A percentile compares a stretch with the other conserved stretches of the same genome.
phyloP scores from a whole-genome alignment of 2,888 invertebrate genomes.

The Rhamphomyia laevipes region DNA sequence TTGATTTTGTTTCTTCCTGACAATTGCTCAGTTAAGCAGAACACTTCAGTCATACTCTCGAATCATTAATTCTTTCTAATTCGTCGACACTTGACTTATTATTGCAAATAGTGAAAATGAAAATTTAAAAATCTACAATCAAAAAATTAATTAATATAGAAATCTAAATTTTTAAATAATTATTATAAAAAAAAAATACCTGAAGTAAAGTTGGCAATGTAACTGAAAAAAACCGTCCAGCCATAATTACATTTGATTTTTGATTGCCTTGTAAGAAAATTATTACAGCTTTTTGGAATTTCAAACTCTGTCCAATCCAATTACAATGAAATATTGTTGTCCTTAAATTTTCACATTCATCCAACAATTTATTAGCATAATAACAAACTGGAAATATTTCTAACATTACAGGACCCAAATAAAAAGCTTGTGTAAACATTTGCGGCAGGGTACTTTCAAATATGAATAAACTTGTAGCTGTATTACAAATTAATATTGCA shows the following conservation, averaged over 20 bases:
- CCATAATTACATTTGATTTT: neutral
- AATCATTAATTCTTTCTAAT: too few relatives aligned
- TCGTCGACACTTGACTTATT: neutral
- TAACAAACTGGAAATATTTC: conserved; percentile 20
- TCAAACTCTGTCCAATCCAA: neutral
- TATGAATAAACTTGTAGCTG: conserved; percentile 20
- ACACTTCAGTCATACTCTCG: too few relatives aligned
- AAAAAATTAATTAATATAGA: neutral
- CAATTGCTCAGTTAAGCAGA: too few relatives aligned
- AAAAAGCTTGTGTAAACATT: conserved; percentile 13
- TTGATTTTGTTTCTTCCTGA: too few relatives aligned
- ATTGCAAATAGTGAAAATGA: neutral
- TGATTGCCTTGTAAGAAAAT: neutral
- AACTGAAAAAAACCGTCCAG: neutral
- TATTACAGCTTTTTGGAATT: neutral
- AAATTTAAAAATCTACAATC: neutral
- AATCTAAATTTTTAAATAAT: too few relatives aligned
- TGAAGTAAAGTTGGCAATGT: neutral
- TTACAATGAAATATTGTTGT: neutral
- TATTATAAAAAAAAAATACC: neutral
- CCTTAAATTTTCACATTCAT: conserved; percentile 15
- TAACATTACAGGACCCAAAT: conserved; percentile 14
- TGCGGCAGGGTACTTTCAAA: conserved; percentile 15
- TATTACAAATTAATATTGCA: conserved; percentile 16
- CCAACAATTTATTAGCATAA: conserved; percentile 16